Conservation (phyloP, 2,797 vertebrate genomes). For the Sebastes nivosus region DNA sequence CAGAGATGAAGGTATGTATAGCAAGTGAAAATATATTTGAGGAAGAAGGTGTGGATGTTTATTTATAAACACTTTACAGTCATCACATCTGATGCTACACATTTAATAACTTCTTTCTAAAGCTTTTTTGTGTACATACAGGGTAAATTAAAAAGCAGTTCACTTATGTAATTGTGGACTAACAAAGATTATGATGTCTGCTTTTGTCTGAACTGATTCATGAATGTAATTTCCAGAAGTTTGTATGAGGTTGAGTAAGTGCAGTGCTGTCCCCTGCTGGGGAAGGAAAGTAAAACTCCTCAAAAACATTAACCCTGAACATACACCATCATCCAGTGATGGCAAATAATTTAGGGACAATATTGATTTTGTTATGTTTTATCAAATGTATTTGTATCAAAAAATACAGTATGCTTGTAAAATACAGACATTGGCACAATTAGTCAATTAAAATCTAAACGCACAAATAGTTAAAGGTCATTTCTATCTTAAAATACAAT, state of each 20-base stretch:
- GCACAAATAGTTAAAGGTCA: neutral
- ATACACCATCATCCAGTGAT: neutral
- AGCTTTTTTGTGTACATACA: neutral
- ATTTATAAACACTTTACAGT: neutral
- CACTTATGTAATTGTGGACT: neutral
- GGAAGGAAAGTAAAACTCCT: neutral
- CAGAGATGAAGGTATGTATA: neutral
- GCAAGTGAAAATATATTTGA: conserved; percentile 34
- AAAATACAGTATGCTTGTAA: conserved; percentile 10
- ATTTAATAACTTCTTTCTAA: fast-evolving
- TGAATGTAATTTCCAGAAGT: neutral
- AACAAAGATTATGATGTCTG: neutral
- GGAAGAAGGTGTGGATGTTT: neutral
- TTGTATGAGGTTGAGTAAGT: neutral
- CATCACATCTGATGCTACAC: neutral
- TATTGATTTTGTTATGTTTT: neutral
- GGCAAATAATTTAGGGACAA: neutral
- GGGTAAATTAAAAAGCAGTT: neutral
- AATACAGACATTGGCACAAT: neutral
- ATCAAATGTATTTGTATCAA: neutral
- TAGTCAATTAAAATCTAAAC: neutral
- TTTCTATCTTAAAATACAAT: neutral
- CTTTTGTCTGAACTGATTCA: neutral
- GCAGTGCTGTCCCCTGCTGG: conserved; percentile 60
- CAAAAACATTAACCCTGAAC: neutral